Base-by-base conservation (phyloP, 2,888 invertebrate genomes). In the Acanthosepion pharaonis region DNA sequence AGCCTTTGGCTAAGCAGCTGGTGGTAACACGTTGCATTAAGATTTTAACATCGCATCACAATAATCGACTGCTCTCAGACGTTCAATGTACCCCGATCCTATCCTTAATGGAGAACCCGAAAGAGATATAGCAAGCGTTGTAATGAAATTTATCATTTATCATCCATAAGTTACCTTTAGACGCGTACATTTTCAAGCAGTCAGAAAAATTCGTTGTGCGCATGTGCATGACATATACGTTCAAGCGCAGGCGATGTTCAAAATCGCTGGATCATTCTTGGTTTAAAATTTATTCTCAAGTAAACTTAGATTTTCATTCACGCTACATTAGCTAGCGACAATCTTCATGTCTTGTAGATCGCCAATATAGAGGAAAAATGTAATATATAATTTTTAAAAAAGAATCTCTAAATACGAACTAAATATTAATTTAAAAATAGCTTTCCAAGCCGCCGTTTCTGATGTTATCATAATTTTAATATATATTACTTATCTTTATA, bases 31-130 rank as follows among this genome's bases (percentile, higher is more conserved):
- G 78, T 78, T n/a, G n/a, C 78, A 78, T 78, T 78, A 78, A 78
- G 78, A 78, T 78, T 78, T 78, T 78, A 78, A 78, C 78, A 78
- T 78, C 78, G 15, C n/a, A n/a, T 78, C n/a, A n/a, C 78, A 78
- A 78, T 78, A 33, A 11, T n/a, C n/a, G 78, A 78, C 78, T 78
- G 78, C 78, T 78, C 78, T 78, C 15, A 15, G n/a, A 78, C 78
- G 18, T 5, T 78, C 15, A 11, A 78, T n/a, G 23, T 59, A 59
- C 20, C 23, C 23, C 59, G 23, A 59, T 23, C 33, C 15, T 33
- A 78, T 78, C n/a, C 78, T 78, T 78, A 78, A 78, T 78, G 28
- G 78, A 28, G 0, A 28, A 78, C 78, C 28, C 78, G n/a, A 78
- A 59, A 78, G 78, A 78, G n/a, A 78, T 78, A 33, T 9, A n/a